Evolutionary conservation across 2,113 vertebrate species (phyloP).

Genomic region (Pogonocichla stellata): DNA sequence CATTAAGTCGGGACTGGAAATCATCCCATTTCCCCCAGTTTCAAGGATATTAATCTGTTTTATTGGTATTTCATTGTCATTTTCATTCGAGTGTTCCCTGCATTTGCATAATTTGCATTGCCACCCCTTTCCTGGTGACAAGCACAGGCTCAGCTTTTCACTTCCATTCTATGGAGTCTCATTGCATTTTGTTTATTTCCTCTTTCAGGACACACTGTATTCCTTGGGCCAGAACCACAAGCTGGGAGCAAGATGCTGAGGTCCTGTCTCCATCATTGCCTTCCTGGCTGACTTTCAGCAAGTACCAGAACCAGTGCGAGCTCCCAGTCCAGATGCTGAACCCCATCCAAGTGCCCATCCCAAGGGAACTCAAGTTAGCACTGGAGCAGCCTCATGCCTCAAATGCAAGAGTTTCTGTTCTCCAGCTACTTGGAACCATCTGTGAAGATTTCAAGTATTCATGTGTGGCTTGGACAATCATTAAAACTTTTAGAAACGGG

Average conservation of each 20-base stretch:
- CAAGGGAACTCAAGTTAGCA: rapidly evolving
- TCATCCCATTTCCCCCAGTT: constrained; percentile 73
- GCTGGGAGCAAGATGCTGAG: rapidly evolving
- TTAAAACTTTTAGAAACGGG: not conserved
- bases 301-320: not conserved
- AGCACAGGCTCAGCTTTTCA: constrained; percentile 24
- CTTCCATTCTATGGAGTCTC: not conserved
- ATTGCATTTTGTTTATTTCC: not conserved
- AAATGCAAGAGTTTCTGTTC: not conserved
- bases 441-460: not conserved
- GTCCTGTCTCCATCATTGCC: not conserved
- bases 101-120: constrained; percentile 74
- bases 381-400: not conserved
- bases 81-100: constrained; percentile 43
- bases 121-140: constrained; percentile 25
- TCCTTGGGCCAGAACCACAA: not conserved
- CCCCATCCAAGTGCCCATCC: not conserved
- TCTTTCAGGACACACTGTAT: not conserved
- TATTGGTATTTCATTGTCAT: constrained; percentile 76
- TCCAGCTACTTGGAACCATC: not conserved
- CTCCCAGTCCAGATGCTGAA: not conserved
- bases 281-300: not conserved
- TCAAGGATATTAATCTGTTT: constrained; percentile 77
- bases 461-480: not conserved
- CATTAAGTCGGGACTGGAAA: constrained; percentile 76